Conservation (phyloP, 2,113 vertebrate genomes). For the mouse (Mus musculus) region GRCm39 chr6:80706001-80706500, state of each 20-base stretch:
- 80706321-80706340: neutral
- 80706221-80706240: neutral
- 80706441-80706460: neutral
- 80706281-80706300: too few species aligned
- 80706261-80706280: neutral
- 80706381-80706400: neutral
- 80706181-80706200: neutral
- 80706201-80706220: neutral
- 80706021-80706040: slow-evolving; percentile 51
- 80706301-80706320: neutral
- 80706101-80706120: slow-evolving; percentile 31
- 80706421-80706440: neutral
- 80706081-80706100: neutral
- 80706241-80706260: neutral
- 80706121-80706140: neutral
- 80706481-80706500: neutral
- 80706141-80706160: neutral
- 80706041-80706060: neutral
- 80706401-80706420: neutral
- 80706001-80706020: slow-evolving; percentile 51
- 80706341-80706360: too few species aligned
- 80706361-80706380: neutral
- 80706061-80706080: neutral
- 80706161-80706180: too few species aligned
- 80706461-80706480: too few species aligned